Percentiles rank a stretch among this genome's conserved stretches.
phyloP scores from a whole-genome alignment of 2,888 invertebrate species.

The Eupeodes latifasciatus region DNA sequence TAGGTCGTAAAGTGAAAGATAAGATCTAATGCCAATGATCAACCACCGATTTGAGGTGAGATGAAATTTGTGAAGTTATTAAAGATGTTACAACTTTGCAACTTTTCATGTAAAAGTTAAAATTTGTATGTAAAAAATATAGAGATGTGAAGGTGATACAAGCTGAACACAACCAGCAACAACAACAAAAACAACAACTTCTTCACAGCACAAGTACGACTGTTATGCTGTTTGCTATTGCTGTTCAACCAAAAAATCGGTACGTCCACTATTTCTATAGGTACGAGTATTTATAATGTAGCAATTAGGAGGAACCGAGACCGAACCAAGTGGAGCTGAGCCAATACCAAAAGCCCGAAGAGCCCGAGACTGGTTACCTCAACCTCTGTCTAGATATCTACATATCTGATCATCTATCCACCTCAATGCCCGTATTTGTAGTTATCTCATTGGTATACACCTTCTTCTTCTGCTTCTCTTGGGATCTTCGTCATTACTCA shows the following conservation, averaged over 20 bases:
- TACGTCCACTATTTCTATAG: constrained; percentile 62
- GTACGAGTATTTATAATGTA: neutral
- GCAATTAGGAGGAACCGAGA: constrained; percentile 55
- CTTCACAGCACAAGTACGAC: constrained; percentile 32
- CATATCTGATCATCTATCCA: constrained; percentile 66
- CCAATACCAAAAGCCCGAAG: neutral
- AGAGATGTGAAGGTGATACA: constrained; percentile 20
- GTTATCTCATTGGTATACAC: constrained; percentile 58
- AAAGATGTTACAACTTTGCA: too few relatives aligned
- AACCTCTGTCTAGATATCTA: constrained; percentile 64
- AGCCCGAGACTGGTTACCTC: constrained; percentile 50
- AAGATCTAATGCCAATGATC: too few relatives aligned
- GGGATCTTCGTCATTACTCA: constrained; percentile 31
- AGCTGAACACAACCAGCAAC: constrained; percentile 27
- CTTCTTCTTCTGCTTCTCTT: constrained; percentile 10
- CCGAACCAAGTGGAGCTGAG: too few relatives aligned
- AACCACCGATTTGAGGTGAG: too few relatives aligned
- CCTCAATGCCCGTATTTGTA: constrained; percentile 73
- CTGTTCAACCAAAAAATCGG: constrained; percentile 62
- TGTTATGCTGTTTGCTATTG: constrained; percentile 31
- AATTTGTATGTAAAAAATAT: too few relatives aligned
- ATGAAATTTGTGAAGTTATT: too few relatives aligned
- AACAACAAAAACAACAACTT: constrained; percentile 27
- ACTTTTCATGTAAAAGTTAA: too few relatives aligned
- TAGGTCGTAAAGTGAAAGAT: too few relatives aligned